These are phyloP conservation scores for Troilus luridus DNA, from an alignment of 2,888 invertebrate species.

Conservation along the genomic window DNA sequence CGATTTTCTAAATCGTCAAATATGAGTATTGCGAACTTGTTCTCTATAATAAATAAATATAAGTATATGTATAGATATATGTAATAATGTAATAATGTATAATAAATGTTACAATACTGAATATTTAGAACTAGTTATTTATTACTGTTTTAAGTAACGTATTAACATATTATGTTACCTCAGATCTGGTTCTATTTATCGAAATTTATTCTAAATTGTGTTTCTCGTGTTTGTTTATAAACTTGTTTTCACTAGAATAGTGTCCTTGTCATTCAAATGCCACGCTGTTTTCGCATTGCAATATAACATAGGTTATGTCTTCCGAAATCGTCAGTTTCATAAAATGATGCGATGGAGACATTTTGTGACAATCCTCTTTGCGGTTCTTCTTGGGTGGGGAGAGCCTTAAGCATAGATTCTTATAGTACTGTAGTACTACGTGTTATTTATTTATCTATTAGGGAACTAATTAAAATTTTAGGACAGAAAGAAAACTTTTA, in stretches of 20 bases:
- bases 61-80: too few relatives aligned
- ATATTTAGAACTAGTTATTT: too few relatives aligned
- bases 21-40: too few relatives aligned
- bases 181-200: background rate
- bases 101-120: too few relatives aligned
- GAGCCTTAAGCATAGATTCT: background rate
- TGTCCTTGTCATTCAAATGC: slow-evolving; percentile 10
- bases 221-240: background rate
- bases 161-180: too few relatives aligned
- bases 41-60: too few relatives aligned
- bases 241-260: background rate
- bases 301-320: background rate
- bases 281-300: background rate
- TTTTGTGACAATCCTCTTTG: background rate
- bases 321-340: background rate
- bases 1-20: too few relatives aligned
- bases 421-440: background rate
- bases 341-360: background rate
- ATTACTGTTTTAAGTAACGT: too few relatives aligned
- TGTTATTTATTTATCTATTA: background rate
- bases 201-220: background rate
- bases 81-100: too few relatives aligned
- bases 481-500: too few relatives aligned
- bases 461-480: too few relatives aligned
- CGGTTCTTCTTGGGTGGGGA: background rate